phyloP scores from a whole-genome alignment of 2,113 vertebrate genomes.

The Calypte anna region DNA sequence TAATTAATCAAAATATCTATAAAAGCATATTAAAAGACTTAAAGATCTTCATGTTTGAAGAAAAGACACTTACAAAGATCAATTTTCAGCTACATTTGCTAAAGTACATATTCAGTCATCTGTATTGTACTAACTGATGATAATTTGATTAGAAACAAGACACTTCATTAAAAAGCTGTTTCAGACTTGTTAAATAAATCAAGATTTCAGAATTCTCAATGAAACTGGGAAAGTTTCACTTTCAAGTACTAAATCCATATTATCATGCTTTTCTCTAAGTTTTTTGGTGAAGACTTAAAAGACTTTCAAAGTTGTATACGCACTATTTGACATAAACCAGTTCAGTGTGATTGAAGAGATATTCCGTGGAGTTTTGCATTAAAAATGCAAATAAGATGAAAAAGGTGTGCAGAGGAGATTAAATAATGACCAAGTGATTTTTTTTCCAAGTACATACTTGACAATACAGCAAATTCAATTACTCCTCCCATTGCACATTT shows the following conservation, averaged over 20 bases:
- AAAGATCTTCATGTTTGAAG: background rate
- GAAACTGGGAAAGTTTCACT: background rate
- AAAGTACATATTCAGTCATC: background rate
- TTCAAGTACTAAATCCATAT: background rate
- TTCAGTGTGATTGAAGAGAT: conserved; percentile 28
- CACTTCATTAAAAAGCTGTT: background rate
- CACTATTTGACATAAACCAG: background rate
- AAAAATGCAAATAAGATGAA: conserved; percentile 49
- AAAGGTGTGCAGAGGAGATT: background rate
- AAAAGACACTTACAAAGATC: background rate
- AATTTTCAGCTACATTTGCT: background rate
- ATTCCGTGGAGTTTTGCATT: background rate
- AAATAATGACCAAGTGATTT: conserved; percentile 30
- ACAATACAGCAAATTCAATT: conserved; percentile 25
- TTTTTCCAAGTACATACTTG: conserved; percentile 3
- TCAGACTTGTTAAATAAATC: background rate
- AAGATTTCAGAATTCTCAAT: background rate
- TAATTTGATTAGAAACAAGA: background rate
- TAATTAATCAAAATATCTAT: background rate
- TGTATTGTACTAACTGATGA: background rate
- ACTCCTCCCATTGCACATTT: conserved; percentile 1
- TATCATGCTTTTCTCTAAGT: background rate
- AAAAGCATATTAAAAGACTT: background rate
- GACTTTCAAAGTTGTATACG: background rate
- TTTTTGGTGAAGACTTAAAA: conserved; percentile 11